Conservation (phyloP, 2,888 invertebrate species). For the Coenonympha glycerion region DNA sequence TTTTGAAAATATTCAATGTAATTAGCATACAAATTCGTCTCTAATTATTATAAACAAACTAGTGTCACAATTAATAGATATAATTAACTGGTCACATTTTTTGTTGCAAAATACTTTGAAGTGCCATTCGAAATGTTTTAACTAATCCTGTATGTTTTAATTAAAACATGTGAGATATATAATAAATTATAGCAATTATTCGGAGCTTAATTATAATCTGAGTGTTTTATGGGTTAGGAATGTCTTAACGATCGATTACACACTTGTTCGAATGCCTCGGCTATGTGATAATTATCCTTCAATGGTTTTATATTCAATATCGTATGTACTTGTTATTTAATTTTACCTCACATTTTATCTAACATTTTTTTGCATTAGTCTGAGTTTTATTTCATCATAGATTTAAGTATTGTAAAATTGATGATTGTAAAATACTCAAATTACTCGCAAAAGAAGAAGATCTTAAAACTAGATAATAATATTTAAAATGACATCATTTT, state of each 20-base stretch:
- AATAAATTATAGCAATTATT: slow-evolving; percentile 5
- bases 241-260: slow-evolving; percentile 21
- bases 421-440: too few species aligned
- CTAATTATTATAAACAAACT: neutral
- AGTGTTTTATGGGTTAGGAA: slow-evolving; percentile 11
- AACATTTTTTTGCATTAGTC: too few species aligned
- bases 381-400: too few species aligned
- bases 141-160: slow-evolving; percentile 3
- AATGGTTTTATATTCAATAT: neutral
- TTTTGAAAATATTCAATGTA: too few species aligned
- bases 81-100: neutral
- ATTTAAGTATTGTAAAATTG: too few species aligned
- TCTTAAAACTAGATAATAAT: too few species aligned
- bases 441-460: too few species aligned
- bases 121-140: neutral
- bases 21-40: neutral
- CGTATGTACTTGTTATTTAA: neutral
- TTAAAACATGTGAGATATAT: slow-evolving; percentile 1
- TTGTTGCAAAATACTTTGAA: neutral
- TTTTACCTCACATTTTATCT: too few species aligned
- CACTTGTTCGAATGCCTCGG: slow-evolving; percentile 9
- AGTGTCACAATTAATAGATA: neutral
- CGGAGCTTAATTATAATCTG: slow-evolving; percentile 2
- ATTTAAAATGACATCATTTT: too few species aligned
- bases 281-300: neutral